Evolutionary conservation across 2,888 invertebrate species (phyloP).

Genomic region (Elegia similella): DNA sequence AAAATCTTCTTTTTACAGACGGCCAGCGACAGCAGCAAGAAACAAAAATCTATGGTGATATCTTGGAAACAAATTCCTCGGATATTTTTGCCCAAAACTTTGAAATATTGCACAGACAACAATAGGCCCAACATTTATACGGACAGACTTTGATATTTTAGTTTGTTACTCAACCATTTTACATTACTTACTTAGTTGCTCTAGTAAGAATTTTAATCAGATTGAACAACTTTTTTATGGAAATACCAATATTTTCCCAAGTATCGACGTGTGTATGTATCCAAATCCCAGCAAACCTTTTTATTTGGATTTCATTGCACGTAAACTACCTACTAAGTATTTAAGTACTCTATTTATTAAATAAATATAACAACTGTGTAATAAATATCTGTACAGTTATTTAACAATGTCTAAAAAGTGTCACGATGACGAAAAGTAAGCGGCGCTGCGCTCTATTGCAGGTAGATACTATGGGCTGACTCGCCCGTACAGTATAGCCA

Average conservation of each 20-base stretch:
- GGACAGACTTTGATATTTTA: slow-evolving; percentile 38
- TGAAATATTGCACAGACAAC: slow-evolving; percentile 49
- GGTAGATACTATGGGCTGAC: not conserved
- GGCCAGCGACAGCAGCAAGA: slow-evolving; percentile 37
- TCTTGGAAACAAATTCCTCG: slow-evolving; percentile 63
- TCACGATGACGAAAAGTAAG: not conserved
- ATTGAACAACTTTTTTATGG: no score
- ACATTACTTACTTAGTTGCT: not conserved
- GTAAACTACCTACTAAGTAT: no score
- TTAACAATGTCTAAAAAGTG: not conserved
- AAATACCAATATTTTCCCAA: no score
- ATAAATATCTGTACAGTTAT: not conserved
- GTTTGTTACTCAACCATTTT: no score
- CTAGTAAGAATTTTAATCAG: not conserved
- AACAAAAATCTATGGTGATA: slow-evolving; percentile 49
- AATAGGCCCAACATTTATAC: slow-evolving; percentile 36
- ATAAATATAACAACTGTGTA: not conserved
- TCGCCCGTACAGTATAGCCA: not conserved
- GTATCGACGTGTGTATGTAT: no score
- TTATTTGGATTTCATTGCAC: no score
- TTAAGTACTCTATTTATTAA: no score
- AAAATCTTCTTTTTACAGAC: slow-evolving; percentile 40
- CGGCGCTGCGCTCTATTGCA: not conserved
- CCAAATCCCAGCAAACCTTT: no score
- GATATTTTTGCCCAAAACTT: slow-evolving; percentile 52